Conservation (phyloP, 2,888 invertebrate species). For the Eupithecia exiguata region DNA sequence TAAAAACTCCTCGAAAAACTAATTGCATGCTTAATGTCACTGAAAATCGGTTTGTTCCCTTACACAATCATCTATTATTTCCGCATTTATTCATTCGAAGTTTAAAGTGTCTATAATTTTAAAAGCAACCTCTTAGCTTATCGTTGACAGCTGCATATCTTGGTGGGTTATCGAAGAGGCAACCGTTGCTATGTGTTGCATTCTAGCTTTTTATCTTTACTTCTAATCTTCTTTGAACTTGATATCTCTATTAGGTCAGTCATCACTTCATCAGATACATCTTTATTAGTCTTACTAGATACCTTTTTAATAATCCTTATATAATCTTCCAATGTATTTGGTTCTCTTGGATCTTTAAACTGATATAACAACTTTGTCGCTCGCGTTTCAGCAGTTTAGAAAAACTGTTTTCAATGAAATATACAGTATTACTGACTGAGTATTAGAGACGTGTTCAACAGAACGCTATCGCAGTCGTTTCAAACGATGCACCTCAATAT, state of each 20-base stretch:
- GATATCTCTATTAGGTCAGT: conserved; percentile 16
- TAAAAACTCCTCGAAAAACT: not conserved
- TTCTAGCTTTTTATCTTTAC: conserved; percentile 15
- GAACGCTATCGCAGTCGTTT: not conserved
- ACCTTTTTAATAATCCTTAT: not conserved
- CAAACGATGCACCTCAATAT: conserved; percentile 19
- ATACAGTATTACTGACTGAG: too few relatives aligned
- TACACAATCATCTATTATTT: not conserved
- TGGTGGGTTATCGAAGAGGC: conserved; percentile 31
- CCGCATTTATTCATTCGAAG: not conserved
- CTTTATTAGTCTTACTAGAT: not conserved
- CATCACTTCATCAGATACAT: not conserved
- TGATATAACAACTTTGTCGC: not conserved
- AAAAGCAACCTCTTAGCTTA: conserved; percentile 10
- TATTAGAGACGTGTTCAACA: not conserved
- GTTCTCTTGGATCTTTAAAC: not conserved
- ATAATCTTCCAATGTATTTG: not conserved
- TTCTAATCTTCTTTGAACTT: conserved; percentile 30
- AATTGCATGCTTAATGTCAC: not conserved
- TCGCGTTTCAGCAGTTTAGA: not conserved
- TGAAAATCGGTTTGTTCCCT: not conserved
- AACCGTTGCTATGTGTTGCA: conserved; percentile 33
- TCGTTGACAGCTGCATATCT: conserved; percentile 29
- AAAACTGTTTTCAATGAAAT: not conserved
- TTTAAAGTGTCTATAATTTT: not conserved